Evolutionary conservation across 2,113 vertebrate species (phyloP).

Genomic region (Perca fluviatilis): DNA sequence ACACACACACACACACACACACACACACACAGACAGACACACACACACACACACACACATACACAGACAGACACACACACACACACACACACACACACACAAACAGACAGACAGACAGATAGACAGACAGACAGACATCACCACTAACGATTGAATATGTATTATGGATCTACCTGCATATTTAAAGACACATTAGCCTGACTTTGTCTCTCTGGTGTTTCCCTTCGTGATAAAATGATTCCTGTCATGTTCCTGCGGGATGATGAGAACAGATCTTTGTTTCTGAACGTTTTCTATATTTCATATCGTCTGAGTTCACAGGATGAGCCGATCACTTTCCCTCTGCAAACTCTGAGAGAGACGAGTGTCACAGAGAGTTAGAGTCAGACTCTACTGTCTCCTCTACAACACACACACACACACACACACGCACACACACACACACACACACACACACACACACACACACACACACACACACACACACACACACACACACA

Average conservation of each 20-base stretch:
- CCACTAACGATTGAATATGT: neutral
- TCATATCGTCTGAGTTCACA: neutral
- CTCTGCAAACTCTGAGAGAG: neutral
- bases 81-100: too few relatives aligned
- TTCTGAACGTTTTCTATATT: constrained; percentile 6
- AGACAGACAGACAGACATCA: too few relatives aligned
- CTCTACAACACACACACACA: neutral
- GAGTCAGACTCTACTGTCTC: neutral
- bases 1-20: too few relatives aligned
- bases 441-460: too few relatives aligned
- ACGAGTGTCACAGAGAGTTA: neutral
- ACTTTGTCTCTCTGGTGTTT: neutral
- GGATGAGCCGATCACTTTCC: neutral
- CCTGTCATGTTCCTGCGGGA: neutral
- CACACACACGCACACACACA: too few relatives aligned
- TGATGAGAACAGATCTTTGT: neutral
- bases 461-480: too few relatives aligned
- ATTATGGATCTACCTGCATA: neutral
- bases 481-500: too few relatives aligned
- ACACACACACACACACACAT: too few relatives aligned
- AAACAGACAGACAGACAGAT: too few relatives aligned
- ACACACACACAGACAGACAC: too few relatives aligned
- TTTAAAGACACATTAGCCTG: neutral
- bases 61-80: too few relatives aligned
- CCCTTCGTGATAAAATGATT: neutral